Conservation (phyloP, 2,888 invertebrate genomes). For the Heliconius ethilla region DNA sequence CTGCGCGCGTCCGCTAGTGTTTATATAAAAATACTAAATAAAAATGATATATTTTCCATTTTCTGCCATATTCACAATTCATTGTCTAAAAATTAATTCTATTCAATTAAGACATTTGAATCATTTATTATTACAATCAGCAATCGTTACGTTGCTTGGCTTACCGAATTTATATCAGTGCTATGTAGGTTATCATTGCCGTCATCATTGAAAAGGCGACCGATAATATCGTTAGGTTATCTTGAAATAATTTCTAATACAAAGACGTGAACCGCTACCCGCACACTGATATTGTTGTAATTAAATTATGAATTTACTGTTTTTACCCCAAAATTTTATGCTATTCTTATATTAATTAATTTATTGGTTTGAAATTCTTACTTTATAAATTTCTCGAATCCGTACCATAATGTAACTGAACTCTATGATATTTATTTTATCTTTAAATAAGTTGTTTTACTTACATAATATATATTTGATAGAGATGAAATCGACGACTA, state of each 20-base stretch:
- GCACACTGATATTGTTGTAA: neutral
- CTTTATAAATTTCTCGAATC: neutral
- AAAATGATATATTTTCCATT: no score
- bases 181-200: slow-evolving; percentile 22
- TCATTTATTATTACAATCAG: slow-evolving; percentile 5
- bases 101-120: neutral
- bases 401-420: neutral
- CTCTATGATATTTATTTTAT: no score
- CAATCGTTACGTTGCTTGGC: slow-evolving; percentile 9
- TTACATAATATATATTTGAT: no score
- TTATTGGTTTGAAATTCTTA: neutral
- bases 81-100: no score
- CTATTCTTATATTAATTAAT: neutral
- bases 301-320: neutral
- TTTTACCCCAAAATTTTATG: neutral
- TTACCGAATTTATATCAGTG: slow-evolving; percentile 11
- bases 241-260: slow-evolving; percentile 8
- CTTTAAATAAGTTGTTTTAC: no score
- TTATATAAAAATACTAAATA: no score
- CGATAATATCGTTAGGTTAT: slow-evolving; percentile 10
- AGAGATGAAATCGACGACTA: neutral
- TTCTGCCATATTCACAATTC: no score
- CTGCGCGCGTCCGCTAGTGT: no score
- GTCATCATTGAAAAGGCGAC: neutral
- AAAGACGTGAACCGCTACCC: neutral